These are phyloP conservation scores for Indicator indicator DNA, from an alignment of 2,113 vertebrate species.

Conservation along the genomic window DNA sequence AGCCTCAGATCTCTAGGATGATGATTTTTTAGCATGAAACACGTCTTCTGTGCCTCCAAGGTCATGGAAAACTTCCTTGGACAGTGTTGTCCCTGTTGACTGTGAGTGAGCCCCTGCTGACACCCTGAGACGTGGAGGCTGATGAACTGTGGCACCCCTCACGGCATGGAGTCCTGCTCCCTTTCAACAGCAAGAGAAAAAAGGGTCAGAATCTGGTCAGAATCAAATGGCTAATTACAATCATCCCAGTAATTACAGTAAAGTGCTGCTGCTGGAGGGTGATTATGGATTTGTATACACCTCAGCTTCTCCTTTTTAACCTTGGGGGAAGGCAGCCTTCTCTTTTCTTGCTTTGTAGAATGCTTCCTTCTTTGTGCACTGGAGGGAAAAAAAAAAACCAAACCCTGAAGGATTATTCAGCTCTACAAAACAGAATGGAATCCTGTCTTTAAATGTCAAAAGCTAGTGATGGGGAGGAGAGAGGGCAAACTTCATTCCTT, in stretches of 20 bases:
- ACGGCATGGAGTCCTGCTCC: neutral
- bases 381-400: neutral
- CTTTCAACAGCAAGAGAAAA: neutral
- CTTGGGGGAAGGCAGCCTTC: neutral
- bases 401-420: neutral
- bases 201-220: neutral
- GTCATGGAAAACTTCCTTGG: neutral
- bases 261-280: neutral
- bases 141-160: neutral
- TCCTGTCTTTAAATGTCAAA: neutral
- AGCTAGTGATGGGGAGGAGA: neutral
- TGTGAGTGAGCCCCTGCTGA: rapidly evolving
- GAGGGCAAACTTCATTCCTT: neutral
- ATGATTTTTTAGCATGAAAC: neutral
- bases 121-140: neutral
- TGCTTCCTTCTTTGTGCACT: neutral
- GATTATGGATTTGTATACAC: neutral
- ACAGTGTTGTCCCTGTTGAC: neutral
- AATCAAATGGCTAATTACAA: neutral
- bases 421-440: neutral
- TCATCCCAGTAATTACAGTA: neutral
- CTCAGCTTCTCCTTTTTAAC: neutral
- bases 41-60: neutral
- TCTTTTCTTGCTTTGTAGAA: neutral
- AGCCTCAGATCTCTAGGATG: neutral